Evolutionary conservation across 2,888 invertebrate genomes (phyloP).

Genomic region (Drosophila mimetica): DNA sequence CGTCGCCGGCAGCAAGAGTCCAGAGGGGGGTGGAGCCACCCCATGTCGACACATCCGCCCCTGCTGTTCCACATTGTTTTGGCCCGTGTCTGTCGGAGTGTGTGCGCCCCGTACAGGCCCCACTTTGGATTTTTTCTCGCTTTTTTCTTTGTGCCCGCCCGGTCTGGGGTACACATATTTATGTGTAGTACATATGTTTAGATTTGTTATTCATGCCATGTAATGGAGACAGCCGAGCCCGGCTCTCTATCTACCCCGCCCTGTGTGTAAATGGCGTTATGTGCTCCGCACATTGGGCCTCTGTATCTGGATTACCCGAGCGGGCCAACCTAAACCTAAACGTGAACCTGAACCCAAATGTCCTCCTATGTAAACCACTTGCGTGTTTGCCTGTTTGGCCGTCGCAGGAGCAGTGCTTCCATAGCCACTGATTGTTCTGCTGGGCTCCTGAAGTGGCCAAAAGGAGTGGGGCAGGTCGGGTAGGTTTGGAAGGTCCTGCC

Average conservation of each 20-base stretch:
- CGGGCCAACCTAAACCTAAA: not conserved
- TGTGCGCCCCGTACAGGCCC: slow-evolving; percentile 44
- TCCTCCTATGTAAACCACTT: slow-evolving; percentile 33
- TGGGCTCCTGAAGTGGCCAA: slow-evolving; percentile 26
- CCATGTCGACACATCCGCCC: slow-evolving; percentile 44
- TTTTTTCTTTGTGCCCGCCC: slow-evolving; percentile 26
- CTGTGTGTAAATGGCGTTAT: slow-evolving; percentile 55
- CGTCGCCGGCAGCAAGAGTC: slow-evolving; percentile 31
- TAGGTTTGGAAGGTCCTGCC: not conserved
- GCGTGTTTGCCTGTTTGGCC: not conserved
- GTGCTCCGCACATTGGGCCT: slow-evolving; percentile 47
- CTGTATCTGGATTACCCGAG: slow-evolving; percentile 36
- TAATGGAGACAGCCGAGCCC: slow-evolving; percentile 51
- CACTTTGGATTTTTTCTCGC: slow-evolving; percentile 36
- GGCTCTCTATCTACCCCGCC: slow-evolving; percentile 19
- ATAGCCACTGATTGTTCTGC: slow-evolving; percentile 27
- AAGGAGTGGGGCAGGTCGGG: not conserved
- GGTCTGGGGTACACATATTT: slow-evolving; percentile 58
- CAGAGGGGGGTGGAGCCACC: slow-evolving; percentile 27
- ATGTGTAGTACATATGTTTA: slow-evolving; percentile 76
- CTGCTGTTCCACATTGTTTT: slow-evolving; percentile 38
- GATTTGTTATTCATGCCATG: slow-evolving; percentile 73
- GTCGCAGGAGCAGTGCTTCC: slow-evolving; percentile 7
- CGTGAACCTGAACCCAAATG: slow-evolving; percentile 27
- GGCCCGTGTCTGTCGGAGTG: slow-evolving; percentile 36